Percentiles rank a stretch among this genome's conserved stretches.
These are phyloP conservation scores for Plestiodon gilberti DNA, from an alignment of 2,113 vertebrate genomes.

Conservation along the genomic window DNA sequence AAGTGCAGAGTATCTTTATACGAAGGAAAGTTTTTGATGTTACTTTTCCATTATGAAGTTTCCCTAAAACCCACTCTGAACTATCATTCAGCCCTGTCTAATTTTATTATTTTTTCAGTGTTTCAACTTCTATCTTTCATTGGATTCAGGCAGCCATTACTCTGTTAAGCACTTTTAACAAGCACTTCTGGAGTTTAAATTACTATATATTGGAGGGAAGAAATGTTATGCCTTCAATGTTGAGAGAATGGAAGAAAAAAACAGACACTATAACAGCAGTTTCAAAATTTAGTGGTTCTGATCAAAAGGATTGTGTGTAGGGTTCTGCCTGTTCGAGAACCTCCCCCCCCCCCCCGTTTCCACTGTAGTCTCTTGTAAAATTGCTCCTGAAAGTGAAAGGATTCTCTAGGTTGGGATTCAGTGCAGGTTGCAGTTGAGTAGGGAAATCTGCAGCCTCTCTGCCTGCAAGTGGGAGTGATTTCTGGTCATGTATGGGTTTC, in stretches of 20 bases:
- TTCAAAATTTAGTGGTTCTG: background rate
- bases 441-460: background rate
- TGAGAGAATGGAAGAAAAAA: no score
- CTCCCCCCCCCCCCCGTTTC: no score
- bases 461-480: background rate
- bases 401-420: background rate
- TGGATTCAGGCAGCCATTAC: no score
- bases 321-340: background rate
- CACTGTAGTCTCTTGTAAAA: background rate
- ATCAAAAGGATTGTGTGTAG: background rate
- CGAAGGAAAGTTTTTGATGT: slow-evolving; percentile 4
- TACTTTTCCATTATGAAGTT: background rate
- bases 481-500: background rate
- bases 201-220: background rate
- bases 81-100: no score
- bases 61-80: no score
- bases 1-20: background rate
- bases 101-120: no score
- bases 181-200: background rate
- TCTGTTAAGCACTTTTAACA: background rate
- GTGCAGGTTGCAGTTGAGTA: background rate
- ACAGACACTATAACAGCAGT: background rate
- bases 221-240: background rate
- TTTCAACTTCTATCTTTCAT: no score
- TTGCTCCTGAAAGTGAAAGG: background rate